Conservation (phyloP, 2,113 vertebrate genomes). For the Raja brachyura region DNA sequence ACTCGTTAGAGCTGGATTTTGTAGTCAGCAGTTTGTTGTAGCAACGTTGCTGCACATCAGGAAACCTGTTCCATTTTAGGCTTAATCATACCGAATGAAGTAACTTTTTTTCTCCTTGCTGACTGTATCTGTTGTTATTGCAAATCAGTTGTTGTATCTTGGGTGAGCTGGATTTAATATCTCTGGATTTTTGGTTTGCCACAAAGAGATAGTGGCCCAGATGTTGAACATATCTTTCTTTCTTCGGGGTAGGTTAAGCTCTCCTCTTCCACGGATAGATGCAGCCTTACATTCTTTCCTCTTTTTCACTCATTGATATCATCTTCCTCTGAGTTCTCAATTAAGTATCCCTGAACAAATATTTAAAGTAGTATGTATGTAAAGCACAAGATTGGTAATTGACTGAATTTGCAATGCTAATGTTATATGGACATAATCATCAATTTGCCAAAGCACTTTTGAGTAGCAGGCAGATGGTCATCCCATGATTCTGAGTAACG, state of each 20-base stretch:
- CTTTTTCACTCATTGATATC: neutral
- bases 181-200: no score
- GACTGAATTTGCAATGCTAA: neutral
- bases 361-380: neutral
- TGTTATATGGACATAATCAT: neutral
- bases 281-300: neutral
- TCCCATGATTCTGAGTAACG: neutral
- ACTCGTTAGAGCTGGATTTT: neutral
- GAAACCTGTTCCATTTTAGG: neutral
- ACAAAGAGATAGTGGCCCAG: no score
- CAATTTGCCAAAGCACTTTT: neutral
- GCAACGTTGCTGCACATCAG: neutral
- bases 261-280: neutral
- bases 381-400: neutral
- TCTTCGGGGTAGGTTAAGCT: neutral
- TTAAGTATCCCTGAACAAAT: neutral
- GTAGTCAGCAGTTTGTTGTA: neutral
- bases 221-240: neutral
- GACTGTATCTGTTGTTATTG: neutral
- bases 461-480: neutral
- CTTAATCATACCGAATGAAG: neutral
- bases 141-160: neutral
- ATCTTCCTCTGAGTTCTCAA: neutral
- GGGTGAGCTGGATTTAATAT: no score
- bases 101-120: neutral